Base-by-base conservation (phyloP, 2,888 invertebrate genomes). In the Tetheella fluctuosa region DNA sequence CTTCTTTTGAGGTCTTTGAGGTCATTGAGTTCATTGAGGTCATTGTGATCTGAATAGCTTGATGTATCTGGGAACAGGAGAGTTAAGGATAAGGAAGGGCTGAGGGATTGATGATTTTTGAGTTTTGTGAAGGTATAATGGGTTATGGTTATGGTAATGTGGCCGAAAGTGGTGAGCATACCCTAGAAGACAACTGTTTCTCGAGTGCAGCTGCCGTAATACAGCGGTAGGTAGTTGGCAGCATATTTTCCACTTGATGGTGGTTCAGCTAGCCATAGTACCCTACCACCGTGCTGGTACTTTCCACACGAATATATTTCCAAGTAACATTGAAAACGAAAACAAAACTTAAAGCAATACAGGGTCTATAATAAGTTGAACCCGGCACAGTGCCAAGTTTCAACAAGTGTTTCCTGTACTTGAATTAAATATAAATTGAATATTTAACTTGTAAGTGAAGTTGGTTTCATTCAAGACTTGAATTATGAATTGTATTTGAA, bases 31-130 rank as follows among this genome's bases (percentile, higher is more conserved):
- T n/a, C n/a, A n/a, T n/a, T n/a, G n/a, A n/a, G n/a, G n/a, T n/a
- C n/a, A n/a, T n/a, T n/a, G n/a, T n/a, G n/a, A n/a, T n/a, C 34
- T 34, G 30, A 30, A 30, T 30, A 8, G 30, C 30, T 6, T 15
- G 77, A 80, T n/a, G 80, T 67, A 64, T 78, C 85, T 85, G 84
- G 13, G 67, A 67, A 71, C 62, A 39, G 63, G 64, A 65, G 34
- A 59, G 28, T 54, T 39, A 12, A 54, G 61, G 20, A 56, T 63
- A 56, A 67, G 73, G 69, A 67, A 58, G 48, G 63, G 59, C 58
- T 59, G 39, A 57, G 61, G 64, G 54, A 53, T 39, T 56, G 58
- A 53, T 58, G 54, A 48, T 17, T 13, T 1, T 52, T n/a, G n/a
- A 23, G 48, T 39, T 30, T 30, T 25, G 42, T 30, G 23, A 1